A percentile compares a stretch with the other conserved stretches of the same genome.
Evolutionary conservation across 2,797 vertebrate species (phyloP).

Genomic region (Dipus sagitta): DNA sequence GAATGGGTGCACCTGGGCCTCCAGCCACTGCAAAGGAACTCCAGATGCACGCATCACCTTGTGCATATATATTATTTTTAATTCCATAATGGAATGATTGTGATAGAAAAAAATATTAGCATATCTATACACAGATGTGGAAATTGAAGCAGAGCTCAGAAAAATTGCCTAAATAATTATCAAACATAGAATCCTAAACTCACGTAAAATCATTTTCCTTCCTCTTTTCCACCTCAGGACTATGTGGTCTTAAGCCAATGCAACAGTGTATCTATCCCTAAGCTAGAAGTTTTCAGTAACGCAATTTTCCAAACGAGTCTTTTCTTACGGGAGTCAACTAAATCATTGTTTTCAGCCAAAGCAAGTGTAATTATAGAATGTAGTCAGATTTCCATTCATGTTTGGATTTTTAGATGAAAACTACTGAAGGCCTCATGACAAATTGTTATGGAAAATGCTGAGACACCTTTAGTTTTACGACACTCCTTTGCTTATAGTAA

Average conservation of each 20-base stretch:
- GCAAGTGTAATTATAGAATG: background rate
- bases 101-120: background rate
- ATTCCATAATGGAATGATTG: background rate
- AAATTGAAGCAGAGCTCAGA: background rate
- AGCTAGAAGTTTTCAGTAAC: background rate
- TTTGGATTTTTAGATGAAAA: constrained; percentile 26
- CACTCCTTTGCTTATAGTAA: background rate
- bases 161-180: background rate
- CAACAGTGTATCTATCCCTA: background rate
- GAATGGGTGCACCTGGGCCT: no score
- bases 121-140: background rate
- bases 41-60: no score
- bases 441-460: background rate
- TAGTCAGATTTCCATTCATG: constrained; percentile 6
- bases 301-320: background rate
- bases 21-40: no score
- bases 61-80: background rate
- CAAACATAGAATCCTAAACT: background rate
- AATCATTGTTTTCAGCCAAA: constrained; percentile 26
- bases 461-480: background rate
- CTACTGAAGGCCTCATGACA: background rate
- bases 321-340: constrained; percentile 15
- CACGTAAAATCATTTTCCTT: background rate
- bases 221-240: background rate
- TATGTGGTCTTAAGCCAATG: background rate